Evolutionary conservation across 92 coral and sea anemone species (phyloP), one percentile per base, ranked within the genome.

Genomic region (Porites evermanni): DNA sequence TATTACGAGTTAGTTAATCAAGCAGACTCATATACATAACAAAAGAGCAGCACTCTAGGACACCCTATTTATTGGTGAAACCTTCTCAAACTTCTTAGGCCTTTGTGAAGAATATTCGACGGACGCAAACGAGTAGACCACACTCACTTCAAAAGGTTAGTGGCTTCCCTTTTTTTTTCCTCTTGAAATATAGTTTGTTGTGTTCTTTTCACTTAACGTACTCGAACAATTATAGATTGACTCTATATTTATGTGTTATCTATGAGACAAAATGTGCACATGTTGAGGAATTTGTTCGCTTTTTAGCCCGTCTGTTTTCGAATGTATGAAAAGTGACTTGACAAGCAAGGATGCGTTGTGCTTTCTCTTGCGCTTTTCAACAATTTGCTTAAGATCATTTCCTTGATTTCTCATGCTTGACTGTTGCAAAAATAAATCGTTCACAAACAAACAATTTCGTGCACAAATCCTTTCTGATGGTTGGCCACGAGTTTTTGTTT

Each of bases 51-150:
- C 86, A 85, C 89, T 67, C 84, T 65, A 79, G 71, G 91, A 87
- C 85, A 73, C 91, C 87, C 93, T 95, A 95, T 95, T 95, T 92
- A 95, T 92, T 81, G 93, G 92, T 89, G 84, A 79, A 65, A 89
- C 88, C 87, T 88, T 87, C 74, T 73, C 80, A 74, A 74, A 73
- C 71, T 83, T 82, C 68, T 83, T 83, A 74, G 64, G 64, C 54
- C 87, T 83, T 83, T 83, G 87, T 83, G 61, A 74, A 64, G 87
- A 56, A 83, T 83, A 75, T 83, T 83, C 68, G 74, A 26, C 73
- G 79, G 72, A 73, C 29, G 79, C 87, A 73, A 74, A 73, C 79
- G 53, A 64, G 71, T 51, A 44, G 60, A 82, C 23, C 59, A 60
- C 86, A 56, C 71, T 72, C 86, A 63, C 79, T 74, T 67, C 3